These are phyloP conservation scores for Apolygus lucorum DNA, from an alignment of 1,140 invertebrate species.

Conservation along the genomic window DNA sequence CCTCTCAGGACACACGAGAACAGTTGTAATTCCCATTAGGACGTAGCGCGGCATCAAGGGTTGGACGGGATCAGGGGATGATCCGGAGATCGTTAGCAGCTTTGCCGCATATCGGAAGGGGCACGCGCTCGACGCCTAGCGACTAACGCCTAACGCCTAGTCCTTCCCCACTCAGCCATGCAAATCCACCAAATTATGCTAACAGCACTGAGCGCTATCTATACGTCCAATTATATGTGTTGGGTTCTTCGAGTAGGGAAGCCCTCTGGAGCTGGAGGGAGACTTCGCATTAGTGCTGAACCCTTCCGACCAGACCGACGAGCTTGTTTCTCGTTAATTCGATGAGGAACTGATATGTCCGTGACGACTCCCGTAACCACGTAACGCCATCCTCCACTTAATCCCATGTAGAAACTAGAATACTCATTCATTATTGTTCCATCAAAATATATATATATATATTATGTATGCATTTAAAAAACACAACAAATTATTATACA, in stretches of 20 bases:
- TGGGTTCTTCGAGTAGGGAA: not conserved
- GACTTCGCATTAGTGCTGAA: too few relatives aligned
- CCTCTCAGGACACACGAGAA: not conserved
- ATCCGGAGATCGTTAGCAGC: conserved; percentile 9
- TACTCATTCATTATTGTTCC: too few relatives aligned
- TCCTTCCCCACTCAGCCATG: conserved; percentile 1
- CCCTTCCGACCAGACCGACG: too few relatives aligned
- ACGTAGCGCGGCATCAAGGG: not conserved
- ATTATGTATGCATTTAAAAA: too few relatives aligned
- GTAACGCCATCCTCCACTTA: too few relatives aligned
- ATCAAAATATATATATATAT: too few relatives aligned
- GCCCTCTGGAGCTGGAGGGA: too few relatives aligned
- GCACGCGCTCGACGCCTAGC: not conserved
- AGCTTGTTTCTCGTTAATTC: too few relatives aligned
- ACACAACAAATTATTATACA: too few relatives aligned
- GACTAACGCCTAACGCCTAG: not conserved
- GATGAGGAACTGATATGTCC: too few relatives aligned
- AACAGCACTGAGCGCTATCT: conserved; percentile 1
- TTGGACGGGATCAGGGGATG: conserved; percentile 6
- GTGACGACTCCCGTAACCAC: too few relatives aligned
- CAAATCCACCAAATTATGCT: conserved; percentile 13
- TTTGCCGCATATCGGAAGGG: not conserved
- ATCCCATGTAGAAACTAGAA: too few relatives aligned
- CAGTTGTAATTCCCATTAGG: conserved; percentile 13
- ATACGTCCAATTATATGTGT: conserved; percentile 7